phyloP scores from a whole-genome alignment of 2,797 vertebrate species.

The Enteromius unitaeniatus region DNA sequence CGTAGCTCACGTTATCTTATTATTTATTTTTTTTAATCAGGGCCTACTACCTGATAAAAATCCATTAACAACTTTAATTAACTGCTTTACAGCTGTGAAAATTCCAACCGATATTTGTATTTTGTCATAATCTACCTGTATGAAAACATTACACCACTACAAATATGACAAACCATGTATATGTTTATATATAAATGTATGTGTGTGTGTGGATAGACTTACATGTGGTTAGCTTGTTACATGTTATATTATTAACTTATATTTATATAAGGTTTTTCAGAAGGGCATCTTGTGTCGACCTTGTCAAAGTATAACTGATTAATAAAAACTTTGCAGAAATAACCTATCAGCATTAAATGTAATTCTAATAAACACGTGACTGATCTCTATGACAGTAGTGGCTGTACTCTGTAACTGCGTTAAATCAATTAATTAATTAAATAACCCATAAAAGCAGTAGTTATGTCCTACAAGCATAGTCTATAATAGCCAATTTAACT shows the following conservation, averaged over 20 bases:
- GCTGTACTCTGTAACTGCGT: neutral
- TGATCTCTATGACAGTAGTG: neutral
- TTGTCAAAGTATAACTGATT: neutral
- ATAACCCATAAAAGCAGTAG: neutral
- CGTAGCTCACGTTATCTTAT: neutral
- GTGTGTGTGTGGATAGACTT: too few relatives aligned
- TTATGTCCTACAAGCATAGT: neutral
- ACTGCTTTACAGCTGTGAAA: conserved; percentile 1
- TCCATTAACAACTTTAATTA: neutral
- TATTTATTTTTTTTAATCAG: neutral
- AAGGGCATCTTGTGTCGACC: neutral
- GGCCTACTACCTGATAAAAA: conserved; percentile 1
- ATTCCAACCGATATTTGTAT: neutral
- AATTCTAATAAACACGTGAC: neutral
- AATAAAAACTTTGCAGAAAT: neutral
- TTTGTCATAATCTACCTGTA: conserved; percentile 4
- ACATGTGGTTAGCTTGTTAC: neutral
- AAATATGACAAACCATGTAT: neutral
- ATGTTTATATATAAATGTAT: neutral
- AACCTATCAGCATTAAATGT: neutral
- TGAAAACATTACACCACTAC: neutral
- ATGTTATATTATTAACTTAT: neutral
- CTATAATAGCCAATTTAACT: neutral
- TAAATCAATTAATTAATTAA: neutral
- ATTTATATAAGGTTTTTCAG: neutral